Conservation (phyloP, 2,113 vertebrate genomes). For the Sprattus sprattus region DNA sequence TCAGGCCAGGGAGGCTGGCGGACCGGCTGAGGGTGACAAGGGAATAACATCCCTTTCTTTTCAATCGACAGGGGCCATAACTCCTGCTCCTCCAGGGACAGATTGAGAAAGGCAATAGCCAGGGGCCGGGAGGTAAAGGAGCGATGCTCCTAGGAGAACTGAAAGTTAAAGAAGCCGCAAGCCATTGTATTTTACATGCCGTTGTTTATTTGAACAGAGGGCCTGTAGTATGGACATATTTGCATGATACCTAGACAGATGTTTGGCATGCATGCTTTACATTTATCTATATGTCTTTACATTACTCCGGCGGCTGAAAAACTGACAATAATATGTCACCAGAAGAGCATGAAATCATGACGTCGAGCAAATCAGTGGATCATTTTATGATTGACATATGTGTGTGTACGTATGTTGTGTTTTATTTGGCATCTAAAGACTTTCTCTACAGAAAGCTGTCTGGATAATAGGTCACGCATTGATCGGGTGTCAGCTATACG, state of each 20-base stretch:
- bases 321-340: neutral
- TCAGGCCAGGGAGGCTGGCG: slow-evolving; percentile 88
- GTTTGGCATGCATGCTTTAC: neutral
- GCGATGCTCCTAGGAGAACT: slow-evolving; percentile 87
- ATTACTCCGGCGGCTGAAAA: neutral
- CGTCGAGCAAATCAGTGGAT: neutral
- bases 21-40: slow-evolving; percentile 88
- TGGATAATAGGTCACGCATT: neutral
- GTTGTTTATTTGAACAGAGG: no score
- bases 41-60: slow-evolving; percentile 99
- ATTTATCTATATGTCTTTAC: no score
- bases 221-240: neutral
- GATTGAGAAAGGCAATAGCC: slow-evolving; percentile 99
- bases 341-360: neutral
- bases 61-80: slow-evolving; percentile 99
- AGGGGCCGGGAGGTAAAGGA: slow-evolving; percentile 92
- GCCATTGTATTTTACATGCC: neutral
- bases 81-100: slow-evolving; percentile 97
- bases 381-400: no score
- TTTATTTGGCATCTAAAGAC: slow-evolving; percentile 18
- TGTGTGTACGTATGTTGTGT: neutral
- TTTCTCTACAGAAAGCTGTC: neutral
- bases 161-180: slow-evolving; percentile 91
- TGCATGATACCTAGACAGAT: neutral
- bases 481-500: neutral